These are phyloP conservation scores for Mohoua ochrocephala DNA, from an alignment of 2,113 vertebrate species.

Conservation along the genomic window DNA sequence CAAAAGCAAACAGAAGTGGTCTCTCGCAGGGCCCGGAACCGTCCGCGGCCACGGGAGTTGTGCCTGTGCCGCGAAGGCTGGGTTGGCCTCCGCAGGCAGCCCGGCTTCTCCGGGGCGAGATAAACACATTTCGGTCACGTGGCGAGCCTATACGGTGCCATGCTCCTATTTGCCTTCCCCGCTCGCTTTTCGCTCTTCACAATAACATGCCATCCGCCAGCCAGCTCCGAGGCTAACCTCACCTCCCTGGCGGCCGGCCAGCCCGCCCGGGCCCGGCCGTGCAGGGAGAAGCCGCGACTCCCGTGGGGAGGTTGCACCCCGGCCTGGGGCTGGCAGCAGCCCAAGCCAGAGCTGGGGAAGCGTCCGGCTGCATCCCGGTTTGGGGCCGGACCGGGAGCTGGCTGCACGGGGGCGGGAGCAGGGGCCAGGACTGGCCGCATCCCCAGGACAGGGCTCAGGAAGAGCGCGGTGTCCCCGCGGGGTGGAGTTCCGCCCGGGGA, in stretches of 20 bases:
- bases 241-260: neutral
- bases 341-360: neutral
- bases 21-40: neutral
- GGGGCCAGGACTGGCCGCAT: neutral
- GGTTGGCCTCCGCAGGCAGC: neutral
- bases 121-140: constrained; percentile 60
- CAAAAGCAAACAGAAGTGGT: constrained; percentile 40
- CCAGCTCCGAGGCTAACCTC: neutral
- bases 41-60: neutral
- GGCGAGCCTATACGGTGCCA: constrained; percentile 27
- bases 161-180: neutral
- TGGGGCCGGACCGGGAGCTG: neutral
- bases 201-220: neutral
- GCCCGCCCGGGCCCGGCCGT: neutral
- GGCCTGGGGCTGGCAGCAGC: neutral
- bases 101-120: constrained; percentile 25
- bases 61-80: neutral
- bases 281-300: neutral
- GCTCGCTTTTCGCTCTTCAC: neutral
- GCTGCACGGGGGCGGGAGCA: neutral
- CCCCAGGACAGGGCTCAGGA: neutral
- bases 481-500: neutral
- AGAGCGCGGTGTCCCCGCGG: neutral
- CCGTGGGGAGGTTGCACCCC: neutral
- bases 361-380: neutral